Evolutionary conservation across 2,888 invertebrate species (phyloP), one percentile per base, ranked within the genome.

Genomic region (Harpagoxenus sublaevis): DNA sequence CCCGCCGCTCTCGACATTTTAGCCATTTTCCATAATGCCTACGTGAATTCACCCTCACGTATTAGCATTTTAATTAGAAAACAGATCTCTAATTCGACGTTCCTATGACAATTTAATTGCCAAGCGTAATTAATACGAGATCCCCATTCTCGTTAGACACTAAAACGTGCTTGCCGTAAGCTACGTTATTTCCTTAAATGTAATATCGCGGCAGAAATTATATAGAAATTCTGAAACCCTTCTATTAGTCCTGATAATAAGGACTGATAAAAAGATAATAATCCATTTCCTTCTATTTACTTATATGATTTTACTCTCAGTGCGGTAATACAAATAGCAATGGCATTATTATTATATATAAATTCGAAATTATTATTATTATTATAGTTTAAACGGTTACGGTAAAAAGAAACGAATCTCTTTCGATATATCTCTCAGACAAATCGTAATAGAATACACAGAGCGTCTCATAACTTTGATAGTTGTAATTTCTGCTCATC

Each of bases 61-160:
- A 91, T 91, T 91, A 91, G 90, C 91, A 91, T 91, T 91, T 91
- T 91, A 91, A 91, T 91, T 87, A 90, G 89, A 91, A 88, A 70
- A 78, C 88, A 74, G 83, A 73, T 74, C 87, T 89, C 84, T 71
- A 84, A 86, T 89, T 84, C 83, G 85, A 87, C 86, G 82, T 82
- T 84, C 74, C 68, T 73, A 84, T 83, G 84, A 87, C 83, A 79
- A 89, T 90, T 91, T 84, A 87, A 90, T 89, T 85, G 87, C 75
- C 35, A 51, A 15, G 48, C 77, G 65, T 84, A 84, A 88, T 86
- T 79, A 68, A 84, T 83, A 60, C 57, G 45, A 10, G 35, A 83
- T 85, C 66, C 31, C 35, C 62, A 39, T 71, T 81, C 73, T 18
- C n/a, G 57, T 73, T 18, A 73, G 60, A 73, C 18, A 48, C 18